A percentile compares a stretch with the other conserved stretches of the same genome.
phyloP scores from a whole-genome alignment of 1,140 invertebrate genomes.

The Geopemphigus sp. region DNA sequence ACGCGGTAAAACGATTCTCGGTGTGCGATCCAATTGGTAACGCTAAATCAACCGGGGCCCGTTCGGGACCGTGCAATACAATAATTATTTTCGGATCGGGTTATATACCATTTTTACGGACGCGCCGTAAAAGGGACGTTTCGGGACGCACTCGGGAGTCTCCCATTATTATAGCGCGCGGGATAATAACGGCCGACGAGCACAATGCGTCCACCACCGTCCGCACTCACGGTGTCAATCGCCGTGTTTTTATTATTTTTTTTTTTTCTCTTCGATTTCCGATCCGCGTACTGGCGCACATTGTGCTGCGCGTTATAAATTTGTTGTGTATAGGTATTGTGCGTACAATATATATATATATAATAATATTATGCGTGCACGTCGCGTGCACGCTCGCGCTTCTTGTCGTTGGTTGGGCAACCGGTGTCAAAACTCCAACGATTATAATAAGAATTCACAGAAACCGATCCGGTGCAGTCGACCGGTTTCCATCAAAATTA shows the following conservation, averaged over 20 bases:
- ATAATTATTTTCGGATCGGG: too few species aligned
- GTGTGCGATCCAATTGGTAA: too few species aligned
- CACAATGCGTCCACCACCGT: not conserved
- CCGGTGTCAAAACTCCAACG: constrained; percentile 19
- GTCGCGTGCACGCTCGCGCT: not conserved
- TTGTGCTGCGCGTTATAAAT: not conserved
- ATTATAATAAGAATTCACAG: not conserved
- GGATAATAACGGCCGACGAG: too few species aligned
- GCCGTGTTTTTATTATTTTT: not conserved
- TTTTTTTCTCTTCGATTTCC: constrained; percentile 37
- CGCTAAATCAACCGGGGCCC: too few species aligned
- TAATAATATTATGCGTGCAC: too few species aligned
- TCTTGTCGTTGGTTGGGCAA: constrained; percentile 18
- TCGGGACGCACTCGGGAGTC: too few species aligned
- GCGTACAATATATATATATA: too few species aligned
- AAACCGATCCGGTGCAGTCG: not conserved
- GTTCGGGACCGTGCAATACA: too few species aligned
- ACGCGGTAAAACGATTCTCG: too few species aligned
- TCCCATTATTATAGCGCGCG: too few species aligned
- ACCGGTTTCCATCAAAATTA: not conserved
- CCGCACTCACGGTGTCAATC: not conserved
- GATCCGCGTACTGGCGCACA: constrained; percentile 8
- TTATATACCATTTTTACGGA: too few species aligned
- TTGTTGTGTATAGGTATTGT: not conserved
- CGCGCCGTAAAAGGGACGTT: too few species aligned